Conservation (phyloP, 2,113 vertebrate genomes). For the Empidonax alnorum region DNA sequence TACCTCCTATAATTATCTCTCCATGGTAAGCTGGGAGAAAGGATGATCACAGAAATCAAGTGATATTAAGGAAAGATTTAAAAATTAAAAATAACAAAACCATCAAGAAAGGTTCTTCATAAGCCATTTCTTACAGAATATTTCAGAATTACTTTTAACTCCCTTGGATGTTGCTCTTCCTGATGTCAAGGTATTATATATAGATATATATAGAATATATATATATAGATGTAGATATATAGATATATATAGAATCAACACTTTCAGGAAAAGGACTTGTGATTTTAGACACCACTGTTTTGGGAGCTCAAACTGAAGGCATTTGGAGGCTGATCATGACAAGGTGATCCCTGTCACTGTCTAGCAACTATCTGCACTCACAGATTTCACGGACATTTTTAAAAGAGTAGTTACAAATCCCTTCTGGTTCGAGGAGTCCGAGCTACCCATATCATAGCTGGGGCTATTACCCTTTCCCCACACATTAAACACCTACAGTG, state of each 20-base stretch:
- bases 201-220: not conserved
- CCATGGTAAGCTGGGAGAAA: not conserved
- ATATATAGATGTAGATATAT: too few species aligned
- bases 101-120: not conserved
- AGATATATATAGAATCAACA: not conserved
- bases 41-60: not conserved
- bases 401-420: not conserved
- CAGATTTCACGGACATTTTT: not conserved
- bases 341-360: not conserved
- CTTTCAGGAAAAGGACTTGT: not conserved
- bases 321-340: not conserved
- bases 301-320: not conserved
- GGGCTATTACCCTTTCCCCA: not conserved
- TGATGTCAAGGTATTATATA: not conserved
- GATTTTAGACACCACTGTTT: not conserved
- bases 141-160: conserved; percentile 29
- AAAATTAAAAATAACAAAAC: not conserved
- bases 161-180: not conserved
- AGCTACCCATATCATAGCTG: not conserved
- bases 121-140: conserved; percentile 9
- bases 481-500: not conserved
- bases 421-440: rapidly evolving
- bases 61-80: not conserved
- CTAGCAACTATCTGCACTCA: not conserved
- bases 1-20: not conserved